Evolutionary conservation across 2,113 vertebrate genomes (phyloP).

Genomic region (Saccopteryx bilineata): DNA sequence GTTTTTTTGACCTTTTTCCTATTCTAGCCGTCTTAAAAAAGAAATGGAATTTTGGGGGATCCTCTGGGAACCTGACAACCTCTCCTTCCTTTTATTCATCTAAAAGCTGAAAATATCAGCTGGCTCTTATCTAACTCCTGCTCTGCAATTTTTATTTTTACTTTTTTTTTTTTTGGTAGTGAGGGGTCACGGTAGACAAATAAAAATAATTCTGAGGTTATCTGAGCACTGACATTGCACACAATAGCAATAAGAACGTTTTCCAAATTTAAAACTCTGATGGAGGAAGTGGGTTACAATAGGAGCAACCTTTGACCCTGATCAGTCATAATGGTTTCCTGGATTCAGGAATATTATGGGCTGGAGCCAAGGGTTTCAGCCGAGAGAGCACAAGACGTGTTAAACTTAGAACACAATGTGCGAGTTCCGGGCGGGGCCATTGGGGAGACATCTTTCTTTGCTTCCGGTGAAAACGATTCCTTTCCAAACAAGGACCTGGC

Average conservation of each 20-base stretch:
- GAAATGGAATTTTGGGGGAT: conserved; percentile 1
- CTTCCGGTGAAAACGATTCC: conserved; percentile 83
- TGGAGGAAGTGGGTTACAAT: conserved; percentile 97
- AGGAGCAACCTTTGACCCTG: conserved; percentile 95
- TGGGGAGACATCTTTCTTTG: conserved; percentile 83
- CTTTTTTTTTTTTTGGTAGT: conserved; percentile 71
- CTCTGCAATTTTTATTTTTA: conserved; percentile 40
- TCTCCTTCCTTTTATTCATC: conserved; percentile 70
- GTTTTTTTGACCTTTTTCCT: neutral
- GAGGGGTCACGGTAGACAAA: conserved; percentile 82
- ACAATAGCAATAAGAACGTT: conserved; percentile 87
- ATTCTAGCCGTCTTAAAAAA: conserved; percentile 20
- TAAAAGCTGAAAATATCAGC: conserved; percentile 59
- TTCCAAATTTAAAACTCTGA: conserved; percentile 92
- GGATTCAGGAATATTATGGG: conserved; percentile 88
- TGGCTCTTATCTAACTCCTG: conserved; percentile 42
- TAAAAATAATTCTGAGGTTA: conserved; percentile 87
- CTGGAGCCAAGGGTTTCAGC: conserved; percentile 84
- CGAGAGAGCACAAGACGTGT: conserved; percentile 86
- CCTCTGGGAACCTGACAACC: conserved; percentile 44
- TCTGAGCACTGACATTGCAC: conserved; percentile 85
- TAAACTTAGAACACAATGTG: conserved; percentile 98
- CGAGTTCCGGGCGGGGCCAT: conserved; percentile 86
- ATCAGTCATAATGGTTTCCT: conserved; percentile 90
- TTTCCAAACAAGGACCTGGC: conserved; percentile 82